phyloP scores from a whole-genome alignment of 2,113 vertebrate genomes.

The Aspiorhynchus laticeps region DNA sequence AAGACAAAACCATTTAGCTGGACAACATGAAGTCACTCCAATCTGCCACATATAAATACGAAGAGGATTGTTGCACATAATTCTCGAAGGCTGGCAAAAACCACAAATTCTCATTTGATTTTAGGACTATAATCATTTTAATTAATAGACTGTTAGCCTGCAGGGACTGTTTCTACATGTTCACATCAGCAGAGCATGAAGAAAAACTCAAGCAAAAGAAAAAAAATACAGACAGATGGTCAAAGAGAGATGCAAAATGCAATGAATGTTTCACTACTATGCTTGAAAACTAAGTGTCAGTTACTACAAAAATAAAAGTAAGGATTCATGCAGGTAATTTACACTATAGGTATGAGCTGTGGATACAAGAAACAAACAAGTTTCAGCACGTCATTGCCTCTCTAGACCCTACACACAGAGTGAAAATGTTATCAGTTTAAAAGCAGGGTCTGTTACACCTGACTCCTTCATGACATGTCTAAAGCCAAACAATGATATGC shows the following conservation, averaged over 20 bases:
- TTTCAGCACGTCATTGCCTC: constrained; percentile 31
- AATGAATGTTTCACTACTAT: background rate
- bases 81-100: background rate
- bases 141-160: background rate
- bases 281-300: background rate
- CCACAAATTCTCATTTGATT: background rate
- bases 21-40: background rate
- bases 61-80: background rate
- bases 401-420: background rate
- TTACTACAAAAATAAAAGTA: constrained; percentile 9
- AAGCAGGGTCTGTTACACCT: background rate
- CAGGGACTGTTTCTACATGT: background rate
- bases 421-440: background rate
- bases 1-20: background rate
- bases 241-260: background rate
- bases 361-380: constrained; percentile 35
- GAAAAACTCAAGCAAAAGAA: background rate
- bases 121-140: background rate
- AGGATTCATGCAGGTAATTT: constrained; percentile 14
- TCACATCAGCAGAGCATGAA: constrained; percentile 8
- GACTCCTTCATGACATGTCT: background rate
- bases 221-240: background rate
- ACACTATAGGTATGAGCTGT: constrained; percentile 32
- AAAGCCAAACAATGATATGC: background rate
- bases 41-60: background rate